Evolutionary conservation across 1,140 invertebrate genomes (phyloP).

Genomic region (Drosophila virilis): DNA sequence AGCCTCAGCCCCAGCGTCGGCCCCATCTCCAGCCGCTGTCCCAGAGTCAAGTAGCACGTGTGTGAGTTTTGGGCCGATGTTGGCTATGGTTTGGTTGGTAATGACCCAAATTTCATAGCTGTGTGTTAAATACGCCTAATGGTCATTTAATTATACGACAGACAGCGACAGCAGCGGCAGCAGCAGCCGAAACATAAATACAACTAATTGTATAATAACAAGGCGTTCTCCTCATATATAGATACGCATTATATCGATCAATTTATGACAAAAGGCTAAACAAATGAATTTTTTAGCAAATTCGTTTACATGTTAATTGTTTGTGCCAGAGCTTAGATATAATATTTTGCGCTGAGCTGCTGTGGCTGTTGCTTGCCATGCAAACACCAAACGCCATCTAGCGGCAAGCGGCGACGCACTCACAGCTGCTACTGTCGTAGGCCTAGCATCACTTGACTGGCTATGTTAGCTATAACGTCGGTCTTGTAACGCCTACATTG

Average conservation of each 20-base stretch:
- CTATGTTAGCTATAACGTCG: background rate
- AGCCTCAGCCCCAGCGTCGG: slow-evolving; percentile 13
- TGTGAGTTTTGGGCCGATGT: slow-evolving; percentile 63
- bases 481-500: background rate
- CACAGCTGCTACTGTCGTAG: slow-evolving; percentile 11
- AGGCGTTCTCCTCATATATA: slow-evolving; percentile 39
- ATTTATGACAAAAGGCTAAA: slow-evolving; percentile 29
- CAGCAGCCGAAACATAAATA: slow-evolving; percentile 66
- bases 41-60: slow-evolving; percentile 60
- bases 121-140: slow-evolving; percentile 75
- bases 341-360: background rate
- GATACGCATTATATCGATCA: slow-evolving; percentile 25
- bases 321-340: background rate
- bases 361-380: background rate
- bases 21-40: slow-evolving; percentile 10
- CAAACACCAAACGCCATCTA: slow-evolving; percentile 25
- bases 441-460: slow-evolving; percentile 7
- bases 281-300: slow-evolving; percentile 40
- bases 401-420: background rate
- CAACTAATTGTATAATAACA: slow-evolving; percentile 78
- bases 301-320: slow-evolving; percentile 37
- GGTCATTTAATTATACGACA: slow-evolving; percentile 77
- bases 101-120: slow-evolving; percentile 77
- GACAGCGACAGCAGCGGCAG: slow-evolving; percentile 60
- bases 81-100: slow-evolving; percentile 52